Conservation (phyloP, 37 sponge, comb jelly and placozoan species). For the Lycopodina hypogea region DNA sequence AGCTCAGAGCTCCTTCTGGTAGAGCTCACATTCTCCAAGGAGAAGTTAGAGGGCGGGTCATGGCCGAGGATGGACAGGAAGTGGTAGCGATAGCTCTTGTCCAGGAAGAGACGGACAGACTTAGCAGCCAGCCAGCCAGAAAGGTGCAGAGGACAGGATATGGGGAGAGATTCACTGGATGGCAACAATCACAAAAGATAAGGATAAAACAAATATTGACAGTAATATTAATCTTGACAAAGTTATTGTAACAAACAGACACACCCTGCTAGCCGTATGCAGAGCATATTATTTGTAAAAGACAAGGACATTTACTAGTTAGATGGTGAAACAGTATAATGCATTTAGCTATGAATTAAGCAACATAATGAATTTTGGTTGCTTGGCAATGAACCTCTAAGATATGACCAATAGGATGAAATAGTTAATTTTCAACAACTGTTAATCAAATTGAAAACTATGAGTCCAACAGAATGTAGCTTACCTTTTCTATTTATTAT, state of each 20-base stretch:
- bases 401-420: no score
- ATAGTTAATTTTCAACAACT: no score
- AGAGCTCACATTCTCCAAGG: not conserved
- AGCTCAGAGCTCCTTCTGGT: not conserved
- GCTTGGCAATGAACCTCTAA: no score
- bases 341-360: no score
- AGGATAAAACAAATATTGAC: not conserved
- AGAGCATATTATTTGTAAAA: no score
- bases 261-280: not conserved
- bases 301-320: no score
- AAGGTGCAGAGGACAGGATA: slow-evolving; percentile 47
- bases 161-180: not conserved
- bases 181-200: not conserved
- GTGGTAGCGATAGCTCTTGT: slow-evolving; percentile 69
- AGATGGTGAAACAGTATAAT: no score
- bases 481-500: no score
- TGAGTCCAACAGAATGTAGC: no score
- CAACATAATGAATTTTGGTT: no score
- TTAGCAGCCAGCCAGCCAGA: slow-evolving; percentile 75
- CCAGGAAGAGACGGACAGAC: slow-evolving; percentile 73
- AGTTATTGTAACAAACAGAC: not conserved
- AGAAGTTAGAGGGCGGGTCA: slow-evolving; percentile 51
- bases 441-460: no score
- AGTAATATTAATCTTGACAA: not conserved
- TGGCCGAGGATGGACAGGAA: slow-evolving; percentile 71